These are phyloP conservation scores for Goniozus legneri DNA, from an alignment of 1,140 invertebrate genomes.

Conservation along the genomic window DNA sequence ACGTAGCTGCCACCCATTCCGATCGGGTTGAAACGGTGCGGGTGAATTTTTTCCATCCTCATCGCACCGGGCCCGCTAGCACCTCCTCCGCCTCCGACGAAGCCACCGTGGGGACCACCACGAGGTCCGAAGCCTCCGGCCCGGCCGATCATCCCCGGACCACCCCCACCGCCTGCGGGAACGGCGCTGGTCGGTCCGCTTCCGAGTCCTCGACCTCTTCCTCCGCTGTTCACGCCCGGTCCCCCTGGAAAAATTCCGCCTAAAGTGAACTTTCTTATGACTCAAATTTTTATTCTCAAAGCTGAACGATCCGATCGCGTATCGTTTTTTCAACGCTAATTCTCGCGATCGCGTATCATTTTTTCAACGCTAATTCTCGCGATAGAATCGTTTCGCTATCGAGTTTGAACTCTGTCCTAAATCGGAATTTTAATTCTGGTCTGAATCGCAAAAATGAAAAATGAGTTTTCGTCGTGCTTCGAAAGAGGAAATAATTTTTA, in stretches of 20 bases:
- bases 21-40: constrained; percentile 51
- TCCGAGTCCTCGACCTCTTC: constrained; percentile 29
- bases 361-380: too few relatives aligned
- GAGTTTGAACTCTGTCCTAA: too few relatives aligned
- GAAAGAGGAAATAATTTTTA: too few relatives aligned
- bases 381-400: too few relatives aligned
- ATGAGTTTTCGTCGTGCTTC: too few relatives aligned
- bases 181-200: constrained; percentile 25
- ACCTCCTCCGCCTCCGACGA: constrained; percentile 34
- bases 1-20: constrained; percentile 52
- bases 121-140: constrained; percentile 30
- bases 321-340: too few relatives aligned
- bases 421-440: too few relatives aligned
- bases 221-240: constrained; percentile 20
- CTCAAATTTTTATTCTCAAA: too few relatives aligned
- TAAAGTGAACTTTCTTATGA: too few relatives aligned
- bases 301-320: too few relatives aligned
- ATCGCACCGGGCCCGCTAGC: constrained; percentile 48
- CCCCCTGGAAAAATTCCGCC: constrained; percentile 30
- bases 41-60: constrained; percentile 54
- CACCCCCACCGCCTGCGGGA: constrained; percentile 26
- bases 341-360: too few relatives aligned
- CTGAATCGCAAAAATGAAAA: too few relatives aligned
- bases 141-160: constrained; percentile 24
- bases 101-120: constrained; percentile 39